Evolutionary conservation across 2,888 invertebrate genomes (phyloP), one percentile per base, ranked within the genome.

Genomic region (Odontocolon sp.): DNA sequence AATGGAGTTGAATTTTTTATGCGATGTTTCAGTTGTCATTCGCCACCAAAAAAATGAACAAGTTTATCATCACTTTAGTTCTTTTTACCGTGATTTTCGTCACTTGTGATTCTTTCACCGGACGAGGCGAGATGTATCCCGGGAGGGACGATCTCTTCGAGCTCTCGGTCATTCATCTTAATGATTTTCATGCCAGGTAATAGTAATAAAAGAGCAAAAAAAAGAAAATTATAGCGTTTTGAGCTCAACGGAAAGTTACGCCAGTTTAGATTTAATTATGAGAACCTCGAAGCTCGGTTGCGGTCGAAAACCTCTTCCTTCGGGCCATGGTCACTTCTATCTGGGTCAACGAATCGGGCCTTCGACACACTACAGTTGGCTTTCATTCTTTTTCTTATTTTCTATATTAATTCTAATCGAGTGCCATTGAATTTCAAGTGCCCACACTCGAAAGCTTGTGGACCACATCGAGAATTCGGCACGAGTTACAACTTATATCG

Each of bases 131-230:
- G 3, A 40, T 80, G 40, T 82, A 87, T 70, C 85, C 84, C 0
- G 85, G 85, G 9, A 83, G 83, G 52, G 59, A 79, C n/a, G 92
- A 92, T 81, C 82, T 92, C 28, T 93, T 92, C 78, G 91, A 91
- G 77, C 85, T 94, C 74, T 92, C 93, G 79, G 91, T 94, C 57
- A 89, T 93, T 79, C 93, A 93, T 85, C 91, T 91, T 80, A 93
- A 93, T 85, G 93, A 93, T 78, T 93, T 93, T 80, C 93, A 93
- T 77, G 92, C 93, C 1, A 92, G 92, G 93, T 93, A 28, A 23
- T 54, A 8, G 38, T 21, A 42, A 63, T 47, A 31, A 33, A 61
- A 47, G 1, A 66, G 26, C 38, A 4, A 42, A 0, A 18, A 26
- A n/a, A 52, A 31, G 18, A 11, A 26, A 5, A 3, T 4, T 11